Evolutionary conservation across 2,113 vertebrate species (phyloP).

Genomic region (Sterrhoptilus dennistouni): DNA sequence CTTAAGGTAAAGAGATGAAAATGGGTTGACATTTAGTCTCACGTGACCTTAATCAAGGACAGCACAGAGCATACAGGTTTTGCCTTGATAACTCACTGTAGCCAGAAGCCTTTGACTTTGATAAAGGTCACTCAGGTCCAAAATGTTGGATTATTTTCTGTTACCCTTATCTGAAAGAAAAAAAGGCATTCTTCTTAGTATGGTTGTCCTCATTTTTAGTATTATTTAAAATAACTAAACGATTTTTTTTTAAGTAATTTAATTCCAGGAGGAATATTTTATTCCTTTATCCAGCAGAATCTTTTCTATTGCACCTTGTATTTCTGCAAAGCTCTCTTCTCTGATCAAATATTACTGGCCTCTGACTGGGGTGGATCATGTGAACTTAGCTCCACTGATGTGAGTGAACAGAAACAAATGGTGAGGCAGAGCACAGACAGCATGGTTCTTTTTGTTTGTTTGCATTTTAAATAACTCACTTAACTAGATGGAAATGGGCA

Average conservation of each 20-base stretch:
- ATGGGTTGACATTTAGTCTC: constrained; percentile 64
- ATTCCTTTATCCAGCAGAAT: background rate
- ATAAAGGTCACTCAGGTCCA: constrained; percentile 65
- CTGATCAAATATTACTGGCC: background rate
- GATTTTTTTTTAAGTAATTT: background rate
- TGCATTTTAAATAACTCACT: constrained; percentile 59
- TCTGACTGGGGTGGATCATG: background rate
- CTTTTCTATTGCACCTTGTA: background rate
- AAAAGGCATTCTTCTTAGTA: background rate
- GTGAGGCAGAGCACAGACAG: background rate
- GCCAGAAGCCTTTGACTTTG: constrained; percentile 52
- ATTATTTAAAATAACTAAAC: background rate
- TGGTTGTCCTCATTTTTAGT: background rate
- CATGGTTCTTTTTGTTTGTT: background rate
- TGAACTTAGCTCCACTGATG: background rate
- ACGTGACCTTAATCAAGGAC: constrained; percentile 62
- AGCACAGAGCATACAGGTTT: constrained; percentile 3
- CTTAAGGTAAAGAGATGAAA: constrained; percentile 50
- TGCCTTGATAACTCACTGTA: constrained; percentile 28
- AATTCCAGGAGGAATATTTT: constrained; percentile 1
- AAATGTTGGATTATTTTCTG: constrained; percentile 43
- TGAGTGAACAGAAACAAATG: constrained; percentile 60
- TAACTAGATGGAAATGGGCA: constrained; percentile 60
- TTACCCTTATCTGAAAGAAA: constrained; percentile 26
- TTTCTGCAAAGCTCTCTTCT: background rate